A percentile compares a stretch with the other conserved stretches of the same genome.
These are phyloP conservation scores for Bothrops jararaca DNA, from an alignment of 2,113 vertebrate species.

Conservation along the genomic window DNA sequence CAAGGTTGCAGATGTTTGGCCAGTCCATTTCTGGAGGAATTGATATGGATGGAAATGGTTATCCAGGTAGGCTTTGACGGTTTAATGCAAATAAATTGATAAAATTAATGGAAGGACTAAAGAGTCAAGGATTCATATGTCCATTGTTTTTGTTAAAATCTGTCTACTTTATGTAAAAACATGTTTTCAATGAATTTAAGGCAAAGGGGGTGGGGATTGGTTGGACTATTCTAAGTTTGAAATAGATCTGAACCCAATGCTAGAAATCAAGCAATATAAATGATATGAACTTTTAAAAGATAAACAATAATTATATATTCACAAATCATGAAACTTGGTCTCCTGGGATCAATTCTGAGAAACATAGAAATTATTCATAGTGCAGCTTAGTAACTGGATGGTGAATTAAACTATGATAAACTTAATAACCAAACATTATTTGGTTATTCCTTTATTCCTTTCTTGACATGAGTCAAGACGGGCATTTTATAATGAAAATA, in stretches of 20 bases:
- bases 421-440: not conserved
- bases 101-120: not conserved
- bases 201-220: not conserved
- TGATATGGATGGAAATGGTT: constrained; percentile 97
- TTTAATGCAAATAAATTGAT: not conserved
- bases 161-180: not conserved
- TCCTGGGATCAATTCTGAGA: not conserved
- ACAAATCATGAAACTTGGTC: not conserved
- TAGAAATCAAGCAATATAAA: not conserved
- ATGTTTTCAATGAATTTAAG: not conserved
- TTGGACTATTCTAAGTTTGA: not conserved
- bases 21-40: constrained; percentile 94
- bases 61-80: constrained; percentile 77
- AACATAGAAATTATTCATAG: not conserved
- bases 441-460: not conserved
- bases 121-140: not conserved
- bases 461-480: not conserved
- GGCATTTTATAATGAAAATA: not conserved
- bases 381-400: not conserved
- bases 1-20: constrained; percentile 90
- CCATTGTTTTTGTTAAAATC: not conserved
- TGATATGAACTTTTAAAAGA: not conserved
- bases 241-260: not conserved
- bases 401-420: not conserved
- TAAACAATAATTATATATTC: not conserved